Conservation (phyloP, 2,113 vertebrate genomes). For the Catharus fuscescens region DNA sequence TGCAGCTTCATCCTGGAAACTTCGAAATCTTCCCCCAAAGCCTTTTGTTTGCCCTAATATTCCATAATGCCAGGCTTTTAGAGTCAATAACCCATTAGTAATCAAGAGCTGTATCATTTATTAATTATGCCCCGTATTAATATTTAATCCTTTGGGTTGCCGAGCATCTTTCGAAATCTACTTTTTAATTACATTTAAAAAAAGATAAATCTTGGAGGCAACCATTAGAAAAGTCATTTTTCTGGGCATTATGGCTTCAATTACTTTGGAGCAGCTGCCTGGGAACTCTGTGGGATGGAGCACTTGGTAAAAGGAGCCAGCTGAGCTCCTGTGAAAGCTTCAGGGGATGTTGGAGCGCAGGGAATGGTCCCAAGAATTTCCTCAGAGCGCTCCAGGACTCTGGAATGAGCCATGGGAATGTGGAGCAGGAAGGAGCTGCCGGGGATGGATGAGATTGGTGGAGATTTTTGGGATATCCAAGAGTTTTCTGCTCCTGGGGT, state of each 20-base stretch:
- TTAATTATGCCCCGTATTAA: constrained; percentile 90
- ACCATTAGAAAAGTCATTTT: constrained; percentile 82
- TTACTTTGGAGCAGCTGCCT: constrained; percentile 74
- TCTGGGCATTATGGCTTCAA: constrained; percentile 75
- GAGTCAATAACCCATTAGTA: constrained; percentile 93
- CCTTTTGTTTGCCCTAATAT: constrained; percentile 83
- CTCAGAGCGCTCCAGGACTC: constrained; percentile 1
- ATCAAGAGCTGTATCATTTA: constrained; percentile 91
- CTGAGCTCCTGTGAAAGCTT: constrained; percentile 62
- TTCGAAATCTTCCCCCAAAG: constrained; percentile 75
- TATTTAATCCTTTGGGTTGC: constrained; percentile 87
- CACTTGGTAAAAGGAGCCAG: constrained; percentile 73
- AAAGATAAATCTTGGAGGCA: constrained; percentile 82
- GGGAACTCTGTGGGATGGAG: constrained; percentile 57
- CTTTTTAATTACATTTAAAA: constrained; percentile 87
- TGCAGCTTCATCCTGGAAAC: constrained; percentile 63
- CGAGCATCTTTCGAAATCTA: constrained; percentile 82
- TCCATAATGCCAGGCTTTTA: constrained; percentile 84
- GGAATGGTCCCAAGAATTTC: constrained; percentile 47
- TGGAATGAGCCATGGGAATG: constrained; percentile 15
- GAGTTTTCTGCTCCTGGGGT: background rate
- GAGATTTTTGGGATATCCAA: background rate
- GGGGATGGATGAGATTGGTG: background rate
- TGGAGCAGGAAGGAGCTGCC: background rate
- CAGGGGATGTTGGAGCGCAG: constrained; percentile 43